Evolutionary conservation across 2,113 vertebrate genomes (phyloP).

Genomic region (Camelus dromedarius): DNA sequence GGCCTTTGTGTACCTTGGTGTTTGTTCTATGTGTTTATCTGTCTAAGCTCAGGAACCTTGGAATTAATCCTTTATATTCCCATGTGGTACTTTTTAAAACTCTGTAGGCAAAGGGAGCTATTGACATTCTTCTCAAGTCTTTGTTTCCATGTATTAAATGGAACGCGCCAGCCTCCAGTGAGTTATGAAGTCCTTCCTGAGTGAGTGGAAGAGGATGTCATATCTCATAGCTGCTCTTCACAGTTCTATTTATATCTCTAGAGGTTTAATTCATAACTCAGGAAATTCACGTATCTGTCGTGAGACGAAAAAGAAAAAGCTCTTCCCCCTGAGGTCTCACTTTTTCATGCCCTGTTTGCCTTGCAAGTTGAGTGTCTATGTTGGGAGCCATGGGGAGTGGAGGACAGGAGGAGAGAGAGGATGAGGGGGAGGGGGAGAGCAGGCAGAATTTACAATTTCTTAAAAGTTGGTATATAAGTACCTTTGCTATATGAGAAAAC

Average conservation of each 20-base stretch:
- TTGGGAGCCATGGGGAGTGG: not conserved
- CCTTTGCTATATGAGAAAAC: not conserved
- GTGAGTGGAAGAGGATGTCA: constrained; percentile 69
- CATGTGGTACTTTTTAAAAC: constrained; percentile 53
- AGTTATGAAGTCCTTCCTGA: constrained; percentile 75
- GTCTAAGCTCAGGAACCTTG: constrained; percentile 6
- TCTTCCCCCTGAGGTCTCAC: not conserved
- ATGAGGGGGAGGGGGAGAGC: not conserved
- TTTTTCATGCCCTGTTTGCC: constrained; percentile 25
- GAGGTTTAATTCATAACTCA: constrained; percentile 73
- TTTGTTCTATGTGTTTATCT: constrained; percentile 41
- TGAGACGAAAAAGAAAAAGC: constrained; percentile 36
- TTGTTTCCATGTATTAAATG: constrained; percentile 65
- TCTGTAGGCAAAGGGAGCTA: constrained; percentile 44
- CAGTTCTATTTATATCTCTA: constrained; percentile 75
- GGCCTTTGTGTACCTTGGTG: not conserved
- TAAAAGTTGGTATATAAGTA: not conserved
- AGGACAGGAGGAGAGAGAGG: not conserved
- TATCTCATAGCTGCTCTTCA: constrained; percentile 66
- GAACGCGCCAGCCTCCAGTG: constrained; percentile 64
- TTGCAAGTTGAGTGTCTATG: not conserved
- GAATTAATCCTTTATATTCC: constrained; percentile 40
- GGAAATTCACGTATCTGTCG: constrained; percentile 77
- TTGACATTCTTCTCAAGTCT: constrained; percentile 74
- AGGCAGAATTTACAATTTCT: not conserved